phyloP scores from a whole-genome alignment of 2,888 invertebrate species.

The Pristionchus maxplancki region DNA sequence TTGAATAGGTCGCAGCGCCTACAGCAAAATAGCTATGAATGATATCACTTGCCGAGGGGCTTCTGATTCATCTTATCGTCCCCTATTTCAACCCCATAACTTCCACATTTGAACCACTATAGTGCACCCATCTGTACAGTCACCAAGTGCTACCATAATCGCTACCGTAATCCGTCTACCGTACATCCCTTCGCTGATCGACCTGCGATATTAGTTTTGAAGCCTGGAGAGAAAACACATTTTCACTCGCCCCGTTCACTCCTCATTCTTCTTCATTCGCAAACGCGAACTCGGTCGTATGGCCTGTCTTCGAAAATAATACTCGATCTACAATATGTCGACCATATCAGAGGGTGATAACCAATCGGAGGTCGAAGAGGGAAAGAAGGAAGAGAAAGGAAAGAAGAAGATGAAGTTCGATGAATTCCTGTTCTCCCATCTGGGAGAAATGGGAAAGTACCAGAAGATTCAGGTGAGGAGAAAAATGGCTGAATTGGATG shows the following conservation, averaged over 20 bases:
- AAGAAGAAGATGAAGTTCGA: constrained; percentile 76
- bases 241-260: neutral
- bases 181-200: neutral
- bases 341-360: constrained; percentile 29
- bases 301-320: neutral
- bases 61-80: neutral
- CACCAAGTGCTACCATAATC: neutral
- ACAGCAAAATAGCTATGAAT: no score
- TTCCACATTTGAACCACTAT: neutral
- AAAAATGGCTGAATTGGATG: no score
- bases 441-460: constrained; percentile 77
- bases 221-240: neutral
- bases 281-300: neutral
- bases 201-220: neutral
- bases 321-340: neutral
- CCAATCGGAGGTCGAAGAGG: neutral
- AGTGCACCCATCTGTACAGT: neutral
- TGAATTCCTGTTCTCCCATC: constrained; percentile 74
- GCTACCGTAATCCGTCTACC: neutral
- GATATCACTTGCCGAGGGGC: no score
- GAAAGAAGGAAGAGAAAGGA: neutral
- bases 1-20: no score
- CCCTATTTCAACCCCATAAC: neutral
- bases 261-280: constrained; percentile 6
- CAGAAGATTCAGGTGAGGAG: constrained; percentile 51